Evolutionary conservation across 2,888 invertebrate species (phyloP).

Genomic region (Lysandra bellargus): DNA sequence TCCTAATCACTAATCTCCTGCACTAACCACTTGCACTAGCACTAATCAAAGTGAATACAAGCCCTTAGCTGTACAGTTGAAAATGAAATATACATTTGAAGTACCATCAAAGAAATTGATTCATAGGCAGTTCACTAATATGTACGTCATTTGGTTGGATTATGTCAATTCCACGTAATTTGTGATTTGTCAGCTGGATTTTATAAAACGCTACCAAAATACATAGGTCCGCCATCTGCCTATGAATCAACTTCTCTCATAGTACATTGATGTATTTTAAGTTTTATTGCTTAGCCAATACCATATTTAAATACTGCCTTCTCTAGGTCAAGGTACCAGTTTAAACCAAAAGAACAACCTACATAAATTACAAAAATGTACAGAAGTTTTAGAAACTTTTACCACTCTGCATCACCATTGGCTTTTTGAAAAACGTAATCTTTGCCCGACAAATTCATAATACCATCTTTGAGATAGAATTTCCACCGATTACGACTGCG

Average conservation of each 20-base stretch:
- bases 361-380: constrained; percentile 30
- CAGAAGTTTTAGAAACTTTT: constrained; percentile 53
- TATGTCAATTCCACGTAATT: no score
- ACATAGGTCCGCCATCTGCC: no score
- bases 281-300: neutral
- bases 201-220: no score
- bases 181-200: no score
- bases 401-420: constrained; percentile 99
- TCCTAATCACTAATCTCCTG: no score
- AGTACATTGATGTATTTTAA: neutral
- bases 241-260: no score
- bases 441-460: constrained; percentile 98
- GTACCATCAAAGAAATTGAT: neutral
- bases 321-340: neutral
- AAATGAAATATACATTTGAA: neutral
- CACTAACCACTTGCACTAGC: no score
- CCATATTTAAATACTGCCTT: constrained; percentile 24
- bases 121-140: no score
- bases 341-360: constrained; percentile 21
- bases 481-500: constrained; percentile 99
- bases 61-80: neutral
- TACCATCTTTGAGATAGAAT: constrained; percentile 99
- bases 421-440: constrained; percentile 99
- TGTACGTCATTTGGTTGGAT: no score
- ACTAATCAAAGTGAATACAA: no score